Percentiles rank a stretch among this genome's conserved stretches.
These are phyloP conservation scores for Megalurothrips usitatus DNA, from an alignment of 2,888 invertebrate genomes.

Conservation along the genomic window DNA sequence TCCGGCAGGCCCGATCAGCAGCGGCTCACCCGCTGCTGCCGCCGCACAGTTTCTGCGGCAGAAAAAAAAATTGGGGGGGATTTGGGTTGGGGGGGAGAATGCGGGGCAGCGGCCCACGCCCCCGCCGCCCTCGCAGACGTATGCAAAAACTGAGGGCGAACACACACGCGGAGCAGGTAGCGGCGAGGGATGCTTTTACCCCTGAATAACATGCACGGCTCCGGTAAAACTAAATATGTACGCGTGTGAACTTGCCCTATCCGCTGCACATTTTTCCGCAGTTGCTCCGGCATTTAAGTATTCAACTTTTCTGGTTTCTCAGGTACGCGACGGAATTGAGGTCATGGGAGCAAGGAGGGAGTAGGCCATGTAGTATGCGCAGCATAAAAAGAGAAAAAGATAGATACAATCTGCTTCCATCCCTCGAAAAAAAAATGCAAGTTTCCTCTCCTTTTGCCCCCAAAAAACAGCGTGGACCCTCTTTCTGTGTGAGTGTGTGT, in stretches of 20 bases:
- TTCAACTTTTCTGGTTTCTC: background rate
- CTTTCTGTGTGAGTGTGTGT: background rate
- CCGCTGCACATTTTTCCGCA: background rate
- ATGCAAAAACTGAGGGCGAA: background rate
- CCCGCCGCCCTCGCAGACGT: background rate
- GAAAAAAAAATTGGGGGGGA: background rate
- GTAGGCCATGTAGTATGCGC: no score
- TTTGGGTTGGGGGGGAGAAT: background rate
- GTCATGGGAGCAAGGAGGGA: background rate
- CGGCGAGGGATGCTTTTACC: no score
- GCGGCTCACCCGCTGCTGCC: no score
- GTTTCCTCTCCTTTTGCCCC: slow-evolving; percentile 4
- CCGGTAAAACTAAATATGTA: background rate
- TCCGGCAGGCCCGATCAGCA: no score
- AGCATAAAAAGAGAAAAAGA: no score
- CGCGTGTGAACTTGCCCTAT: no score
- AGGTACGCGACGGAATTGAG: background rate
- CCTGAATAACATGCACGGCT: background rate
- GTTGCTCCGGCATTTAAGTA: background rate
- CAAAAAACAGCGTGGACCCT: background rate
- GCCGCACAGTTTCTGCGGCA: background rate
- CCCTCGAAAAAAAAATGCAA: background rate
- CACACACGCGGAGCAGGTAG: no score
- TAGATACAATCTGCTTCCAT: no score
- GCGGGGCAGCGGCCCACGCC: background rate